Conservation (phyloP, 1,140 invertebrate genomes). For the Ooceraea biroi region DNA sequence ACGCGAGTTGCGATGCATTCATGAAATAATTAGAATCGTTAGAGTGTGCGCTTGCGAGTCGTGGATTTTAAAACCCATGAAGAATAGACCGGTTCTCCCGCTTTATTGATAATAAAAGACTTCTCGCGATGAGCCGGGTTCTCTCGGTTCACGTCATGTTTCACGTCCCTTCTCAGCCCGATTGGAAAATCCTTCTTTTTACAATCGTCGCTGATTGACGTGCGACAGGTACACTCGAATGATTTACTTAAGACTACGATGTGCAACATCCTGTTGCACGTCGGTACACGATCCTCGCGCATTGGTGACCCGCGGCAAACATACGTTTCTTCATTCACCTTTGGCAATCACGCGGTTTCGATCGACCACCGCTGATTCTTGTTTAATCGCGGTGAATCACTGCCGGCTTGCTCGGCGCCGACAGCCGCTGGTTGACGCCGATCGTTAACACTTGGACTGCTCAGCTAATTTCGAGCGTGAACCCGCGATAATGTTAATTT, state of each 20-base stretch:
- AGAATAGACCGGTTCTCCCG: too few species aligned
- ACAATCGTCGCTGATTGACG: slow-evolving; percentile 12
- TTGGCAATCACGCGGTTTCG: slow-evolving; percentile 34
- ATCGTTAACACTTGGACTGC: slow-evolving; percentile 57
- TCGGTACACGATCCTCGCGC: neutral
- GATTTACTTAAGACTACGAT: slow-evolving; percentile 25
- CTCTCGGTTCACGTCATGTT: too few species aligned
- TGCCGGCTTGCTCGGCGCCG: neutral
- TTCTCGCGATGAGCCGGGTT: too few species aligned
- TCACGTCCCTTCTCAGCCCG: too few species aligned
- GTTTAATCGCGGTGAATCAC: slow-evolving; percentile 51
- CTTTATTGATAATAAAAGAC: too few species aligned
- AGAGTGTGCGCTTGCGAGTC: too few species aligned
- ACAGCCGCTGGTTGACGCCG: neutral
- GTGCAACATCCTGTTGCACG: slow-evolving; percentile 13
- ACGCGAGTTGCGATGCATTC: too few species aligned
- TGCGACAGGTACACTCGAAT: neutral
- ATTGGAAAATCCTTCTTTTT: slow-evolving; percentile 22
- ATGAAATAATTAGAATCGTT: too few species aligned
- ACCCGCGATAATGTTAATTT: too few species aligned
- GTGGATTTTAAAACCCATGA: too few species aligned
- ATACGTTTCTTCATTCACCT: slow-evolving; percentile 43
- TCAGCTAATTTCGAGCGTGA: neutral
- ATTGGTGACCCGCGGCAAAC: neutral
- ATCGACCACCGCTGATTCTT: slow-evolving; percentile 50